A percentile compares a stretch with the other conserved stretches of the same genome.
phyloP scores from a whole-genome alignment of 2,113 vertebrate genomes.

The Aphyosemion australe region DNA sequence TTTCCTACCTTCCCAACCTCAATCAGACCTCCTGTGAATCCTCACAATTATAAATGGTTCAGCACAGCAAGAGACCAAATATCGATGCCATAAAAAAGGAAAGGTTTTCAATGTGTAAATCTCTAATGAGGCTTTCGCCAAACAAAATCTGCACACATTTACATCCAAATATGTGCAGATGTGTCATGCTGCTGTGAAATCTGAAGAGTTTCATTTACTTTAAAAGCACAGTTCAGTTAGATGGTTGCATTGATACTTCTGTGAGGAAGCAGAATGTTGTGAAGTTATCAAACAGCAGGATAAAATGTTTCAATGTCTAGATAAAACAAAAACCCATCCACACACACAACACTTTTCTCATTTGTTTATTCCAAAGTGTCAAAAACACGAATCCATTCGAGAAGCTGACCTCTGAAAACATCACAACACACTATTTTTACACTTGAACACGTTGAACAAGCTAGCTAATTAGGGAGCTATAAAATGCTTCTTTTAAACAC shows the following conservation, averaged over 20 bases:
- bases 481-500: background rate
- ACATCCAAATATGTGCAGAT: background rate
- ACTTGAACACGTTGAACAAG: background rate
- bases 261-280: background rate
- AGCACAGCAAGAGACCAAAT: slow-evolving; percentile 34
- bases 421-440: background rate
- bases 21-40: slow-evolving; percentile 41
- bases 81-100: slow-evolving; percentile 11
- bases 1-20: slow-evolving; percentile 24
- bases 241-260: background rate
- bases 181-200: background rate
- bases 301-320: background rate
- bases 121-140: slow-evolving; percentile 36
- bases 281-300: background rate
- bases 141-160: slow-evolving; percentile 25
- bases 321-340: background rate
- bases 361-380: background rate
- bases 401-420: background rate
- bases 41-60: slow-evolving; percentile 19
- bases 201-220: no score
- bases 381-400: background rate
- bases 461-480: background rate
- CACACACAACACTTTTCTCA: background rate
- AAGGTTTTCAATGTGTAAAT: slow-evolving; percentile 11
- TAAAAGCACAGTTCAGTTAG: background rate